A percentile compares a stretch with the other conserved stretches of the same genome.
Conservation (phyloP, 2,888 invertebrate genomes). For the Toxonevra muliebris region DNA sequence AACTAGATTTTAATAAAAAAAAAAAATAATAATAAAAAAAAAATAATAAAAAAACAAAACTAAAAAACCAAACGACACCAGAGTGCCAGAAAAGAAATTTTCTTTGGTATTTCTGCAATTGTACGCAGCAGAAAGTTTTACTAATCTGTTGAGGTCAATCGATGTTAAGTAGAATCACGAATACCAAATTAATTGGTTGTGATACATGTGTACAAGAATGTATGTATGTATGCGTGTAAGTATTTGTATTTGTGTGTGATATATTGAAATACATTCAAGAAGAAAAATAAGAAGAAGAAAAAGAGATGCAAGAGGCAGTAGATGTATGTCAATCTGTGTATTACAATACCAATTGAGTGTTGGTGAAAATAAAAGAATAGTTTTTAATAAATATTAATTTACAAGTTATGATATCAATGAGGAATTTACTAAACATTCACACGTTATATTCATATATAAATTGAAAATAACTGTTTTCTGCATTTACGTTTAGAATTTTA, state of each 20-base stretch:
- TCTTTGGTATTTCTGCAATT: too few relatives aligned
- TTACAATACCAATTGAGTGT: too few relatives aligned
- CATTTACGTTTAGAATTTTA: too few relatives aligned
- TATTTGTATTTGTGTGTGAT: not conserved
- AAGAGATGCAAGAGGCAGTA: slow-evolving; percentile 7
- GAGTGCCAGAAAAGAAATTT: too few relatives aligned
- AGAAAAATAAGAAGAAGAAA: not conserved
- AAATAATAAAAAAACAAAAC: not conserved
- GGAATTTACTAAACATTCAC: too few relatives aligned
- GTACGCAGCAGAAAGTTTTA: slow-evolving; percentile 42
- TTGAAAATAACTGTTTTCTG: too few relatives aligned
- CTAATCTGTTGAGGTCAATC: slow-evolving; percentile 67
- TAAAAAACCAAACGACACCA: slow-evolving; percentile 20
- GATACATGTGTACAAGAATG: slow-evolving; percentile 13
- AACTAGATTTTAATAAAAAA: not conserved
- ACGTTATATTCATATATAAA: too few relatives aligned
- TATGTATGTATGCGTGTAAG: not conserved
- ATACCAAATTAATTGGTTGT: slow-evolving; percentile 45
- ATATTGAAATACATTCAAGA: not conserved
- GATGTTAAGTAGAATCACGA: slow-evolving; percentile 68
- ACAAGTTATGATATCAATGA: too few relatives aligned
- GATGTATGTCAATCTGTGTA: slow-evolving; percentile 24
- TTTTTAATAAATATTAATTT: too few relatives aligned
- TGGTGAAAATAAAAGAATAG: too few relatives aligned
- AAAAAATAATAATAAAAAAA: not conserved